A percentile compares a stretch with the other conserved stretches of the same genome.
These are phyloP conservation scores for Callionymus lyra DNA, from an alignment of 2,113 vertebrate genomes.

Conservation along the genomic window DNA sequence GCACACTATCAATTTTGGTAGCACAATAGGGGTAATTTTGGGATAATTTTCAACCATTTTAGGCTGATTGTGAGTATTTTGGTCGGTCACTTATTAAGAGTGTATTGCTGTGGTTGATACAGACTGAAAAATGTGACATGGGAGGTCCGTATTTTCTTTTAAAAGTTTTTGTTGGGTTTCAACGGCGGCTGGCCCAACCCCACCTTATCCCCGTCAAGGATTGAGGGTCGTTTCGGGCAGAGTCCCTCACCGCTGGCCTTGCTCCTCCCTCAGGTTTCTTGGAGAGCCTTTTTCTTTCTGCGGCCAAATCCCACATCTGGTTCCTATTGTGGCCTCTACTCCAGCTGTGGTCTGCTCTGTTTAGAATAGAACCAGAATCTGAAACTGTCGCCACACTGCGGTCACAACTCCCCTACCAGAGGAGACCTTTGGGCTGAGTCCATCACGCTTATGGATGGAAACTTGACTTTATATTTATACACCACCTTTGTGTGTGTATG, in stretches of 20 bases:
- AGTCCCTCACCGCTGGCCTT: slow-evolving; percentile 1
- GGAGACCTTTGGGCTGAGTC: slow-evolving; percentile 56
- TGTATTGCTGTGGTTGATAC: too few relatives aligned
- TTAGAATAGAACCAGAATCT: slow-evolving; percentile 70
- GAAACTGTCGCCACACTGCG: slow-evolving; percentile 66
- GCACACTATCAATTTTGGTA: too few relatives aligned
- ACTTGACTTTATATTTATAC: slow-evolving; percentile 52
- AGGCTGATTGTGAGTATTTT: too few relatives aligned
- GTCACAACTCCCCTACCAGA: slow-evolving; percentile 59
- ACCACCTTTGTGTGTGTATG: slow-evolving; percentile 7
- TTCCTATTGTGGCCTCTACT: slow-evolving; percentile 69
- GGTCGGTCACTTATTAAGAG: too few relatives aligned
- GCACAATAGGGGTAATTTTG: too few relatives aligned
- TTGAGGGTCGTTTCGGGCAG: not conserved
- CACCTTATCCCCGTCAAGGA: not conserved
- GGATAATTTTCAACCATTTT: too few relatives aligned
- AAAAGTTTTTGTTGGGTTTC: not conserved
- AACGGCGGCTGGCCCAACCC: not conserved
- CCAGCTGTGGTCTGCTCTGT: slow-evolving; percentile 68
- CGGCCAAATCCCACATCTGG: slow-evolving; percentile 67
- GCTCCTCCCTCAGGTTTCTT: slow-evolving; percentile 9
- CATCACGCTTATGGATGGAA: slow-evolving; percentile 52
- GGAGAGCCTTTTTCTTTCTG: slow-evolving; percentile 48
- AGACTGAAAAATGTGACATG: too few relatives aligned
- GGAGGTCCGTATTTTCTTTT: too few relatives aligned